Conservation (phyloP, 1,140 invertebrate genomes). For the Atta cephalotes region DNA sequence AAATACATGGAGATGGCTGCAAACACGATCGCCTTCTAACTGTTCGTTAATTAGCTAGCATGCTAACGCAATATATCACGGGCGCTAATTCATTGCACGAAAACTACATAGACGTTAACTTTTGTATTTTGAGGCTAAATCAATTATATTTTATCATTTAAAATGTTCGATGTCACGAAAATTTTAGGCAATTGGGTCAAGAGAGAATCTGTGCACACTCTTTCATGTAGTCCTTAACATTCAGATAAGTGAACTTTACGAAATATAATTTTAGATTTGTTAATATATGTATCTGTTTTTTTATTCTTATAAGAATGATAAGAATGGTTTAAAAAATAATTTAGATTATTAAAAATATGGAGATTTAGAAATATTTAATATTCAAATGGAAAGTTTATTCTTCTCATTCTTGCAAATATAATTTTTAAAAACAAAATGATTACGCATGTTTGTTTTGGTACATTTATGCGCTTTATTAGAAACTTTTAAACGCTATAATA, state of each 20-base stretch:
- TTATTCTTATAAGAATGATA: not conserved
- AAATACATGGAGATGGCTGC: not conserved
- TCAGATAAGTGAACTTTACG: not conserved
- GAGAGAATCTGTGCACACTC: not conserved
- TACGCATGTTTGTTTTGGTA: not conserved
- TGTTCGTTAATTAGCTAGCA: slow-evolving; percentile 31
- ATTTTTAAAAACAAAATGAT: not conserved
- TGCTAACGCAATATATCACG: not conserved
- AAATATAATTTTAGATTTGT: not conserved
- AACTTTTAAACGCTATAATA: not conserved
- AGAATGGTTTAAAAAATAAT: not conserved
- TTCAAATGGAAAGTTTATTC: not conserved
- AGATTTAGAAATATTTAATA: not conserved
- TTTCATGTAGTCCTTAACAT: not conserved
- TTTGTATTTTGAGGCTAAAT: not conserved
- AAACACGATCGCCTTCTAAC: not conserved
- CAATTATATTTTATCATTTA: slow-evolving; percentile 9
- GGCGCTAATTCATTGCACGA: not conserved
- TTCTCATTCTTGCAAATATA: not conserved
- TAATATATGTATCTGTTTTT: not conserved
- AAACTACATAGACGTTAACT: slow-evolving; percentile 4
- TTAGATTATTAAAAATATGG: not conserved
- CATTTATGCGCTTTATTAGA: not conserved
- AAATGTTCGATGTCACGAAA: not conserved
- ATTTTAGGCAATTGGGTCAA: slow-evolving; percentile 9